A percentile compares a stretch with the other conserved stretches of the same genome.
phyloP scores from a whole-genome alignment of 2,797 vertebrate species.

The Microctenopoma steveboyesi region DNA sequence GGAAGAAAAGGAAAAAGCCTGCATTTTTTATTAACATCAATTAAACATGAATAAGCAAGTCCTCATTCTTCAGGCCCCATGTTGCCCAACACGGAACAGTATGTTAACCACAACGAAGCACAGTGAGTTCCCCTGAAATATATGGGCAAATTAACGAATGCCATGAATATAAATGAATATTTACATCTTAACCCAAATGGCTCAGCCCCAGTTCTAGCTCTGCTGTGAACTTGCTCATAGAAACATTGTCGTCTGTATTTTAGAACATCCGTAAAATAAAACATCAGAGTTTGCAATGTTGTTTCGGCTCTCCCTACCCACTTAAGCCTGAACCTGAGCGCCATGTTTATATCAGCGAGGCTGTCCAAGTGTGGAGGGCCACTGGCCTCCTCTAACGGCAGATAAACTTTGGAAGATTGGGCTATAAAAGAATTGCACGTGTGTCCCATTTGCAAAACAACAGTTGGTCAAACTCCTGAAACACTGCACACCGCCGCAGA shows the following conservation, averaged over 20 bases:
- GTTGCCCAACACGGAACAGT: slow-evolving; percentile 69
- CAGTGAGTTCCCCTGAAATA: slow-evolving; percentile 47
- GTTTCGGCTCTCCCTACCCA: slow-evolving; percentile 5
- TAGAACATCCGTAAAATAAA: too few relatives aligned
- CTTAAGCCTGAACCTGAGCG: slow-evolving; percentile 23
- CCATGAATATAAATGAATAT: slow-evolving; percentile 67
- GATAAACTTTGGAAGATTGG: slow-evolving; percentile 42
- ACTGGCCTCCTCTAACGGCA: slow-evolving; percentile 34
- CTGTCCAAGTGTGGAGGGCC: slow-evolving; percentile 50
- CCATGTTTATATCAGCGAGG: slow-evolving; percentile 39
- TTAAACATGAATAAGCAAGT: slow-evolving; percentile 82
- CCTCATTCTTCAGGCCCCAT: slow-evolving; percentile 70
- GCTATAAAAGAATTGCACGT: slow-evolving; percentile 25
- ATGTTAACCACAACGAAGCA: slow-evolving; percentile 68
- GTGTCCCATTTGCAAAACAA: slow-evolving; percentile 36
- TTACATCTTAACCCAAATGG: slow-evolving; percentile 61
- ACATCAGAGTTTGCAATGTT: slow-evolving; percentile 15
- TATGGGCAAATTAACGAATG: slow-evolving; percentile 59
- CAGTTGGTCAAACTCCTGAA: slow-evolving; percentile 16
- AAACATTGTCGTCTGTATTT: slow-evolving; percentile 5
- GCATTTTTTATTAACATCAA: slow-evolving; percentile 76
- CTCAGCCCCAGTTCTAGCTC: slow-evolving; percentile 21
- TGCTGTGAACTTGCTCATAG: slow-evolving; percentile 16
- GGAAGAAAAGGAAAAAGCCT: slow-evolving; percentile 29
- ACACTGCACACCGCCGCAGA: slow-evolving; percentile 20